Conservation (phyloP, 2,113 vertebrate species). For the Corydoras sp. region DNA sequence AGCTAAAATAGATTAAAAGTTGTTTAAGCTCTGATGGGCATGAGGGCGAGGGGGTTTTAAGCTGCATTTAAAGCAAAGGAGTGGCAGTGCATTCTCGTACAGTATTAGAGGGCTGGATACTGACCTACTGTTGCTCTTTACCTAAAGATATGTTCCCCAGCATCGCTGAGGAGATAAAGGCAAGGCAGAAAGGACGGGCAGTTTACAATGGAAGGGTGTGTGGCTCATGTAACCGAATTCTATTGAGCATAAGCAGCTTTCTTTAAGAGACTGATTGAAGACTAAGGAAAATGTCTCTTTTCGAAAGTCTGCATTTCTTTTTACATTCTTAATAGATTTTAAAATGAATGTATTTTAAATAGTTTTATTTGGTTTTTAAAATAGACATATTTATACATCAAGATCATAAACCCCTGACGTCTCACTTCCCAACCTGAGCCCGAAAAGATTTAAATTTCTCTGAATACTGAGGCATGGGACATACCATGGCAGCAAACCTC, state of each 20-base stretch:
- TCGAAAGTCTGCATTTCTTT: constrained; percentile 40
- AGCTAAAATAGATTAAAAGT: constrained; percentile 36
- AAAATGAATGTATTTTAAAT: constrained; percentile 52
- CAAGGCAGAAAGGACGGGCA: constrained; percentile 10
- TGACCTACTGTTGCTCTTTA: neutral
- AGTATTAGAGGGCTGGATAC: neutral
- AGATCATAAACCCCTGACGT: constrained; percentile 16
- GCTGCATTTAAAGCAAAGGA: constrained; percentile 17
- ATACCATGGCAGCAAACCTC: constrained; percentile 4
- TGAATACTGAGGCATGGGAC: constrained; percentile 45
- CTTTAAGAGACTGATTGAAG: neutral
- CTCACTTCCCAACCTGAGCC: constrained; percentile 37
- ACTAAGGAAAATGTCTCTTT: constrained; percentile 10
- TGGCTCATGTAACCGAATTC: neutral
- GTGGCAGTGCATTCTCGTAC: constrained; percentile 22
- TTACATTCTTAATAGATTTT: constrained; percentile 43
- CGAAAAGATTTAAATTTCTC: constrained; percentile 50
- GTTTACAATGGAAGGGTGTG: constrained; percentile 3
- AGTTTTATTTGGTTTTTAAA: constrained; percentile 60
- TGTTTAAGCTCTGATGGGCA: constrained; percentile 13
- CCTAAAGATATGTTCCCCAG: constrained; percentile 1
- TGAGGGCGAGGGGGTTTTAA: neutral
- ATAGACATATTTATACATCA: constrained; percentile 55
- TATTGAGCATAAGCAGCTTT: no score
- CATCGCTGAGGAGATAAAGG: neutral